Percentiles rank a stretch among this genome's conserved stretches.
Conservation (phyloP, 2,888 invertebrate genomes). For the Lamellibrachia satsuma region DNA sequence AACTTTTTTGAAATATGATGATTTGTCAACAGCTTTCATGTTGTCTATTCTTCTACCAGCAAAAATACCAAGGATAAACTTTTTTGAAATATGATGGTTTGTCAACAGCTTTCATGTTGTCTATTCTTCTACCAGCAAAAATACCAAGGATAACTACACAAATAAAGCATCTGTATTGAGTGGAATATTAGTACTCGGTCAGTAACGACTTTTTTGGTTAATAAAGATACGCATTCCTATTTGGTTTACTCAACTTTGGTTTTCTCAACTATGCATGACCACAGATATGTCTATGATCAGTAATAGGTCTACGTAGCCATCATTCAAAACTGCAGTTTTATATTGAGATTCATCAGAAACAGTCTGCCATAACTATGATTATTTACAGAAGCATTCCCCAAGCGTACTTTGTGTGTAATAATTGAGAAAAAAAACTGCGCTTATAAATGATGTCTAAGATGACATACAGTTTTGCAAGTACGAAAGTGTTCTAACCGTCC, state of each 20-base stretch:
- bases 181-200: not conserved
- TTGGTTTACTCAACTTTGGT: not conserved
- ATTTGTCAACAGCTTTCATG: not conserved
- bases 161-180: not conserved
- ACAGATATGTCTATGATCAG: not conserved
- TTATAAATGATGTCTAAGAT: not conserved
- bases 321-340: not conserved
- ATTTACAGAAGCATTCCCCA: not conserved
- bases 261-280: not conserved
- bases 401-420: not conserved
- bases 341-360: not conserved
- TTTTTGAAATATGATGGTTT: not conserved
- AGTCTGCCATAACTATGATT: not conserved
- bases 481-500: not conserved
- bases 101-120: not conserved
- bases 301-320: not conserved
- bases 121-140: not conserved
- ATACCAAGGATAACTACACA: not conserved
- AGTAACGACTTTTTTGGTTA: not conserved
- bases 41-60: not conserved
- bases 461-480: not conserved
- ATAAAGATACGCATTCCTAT: not conserved
- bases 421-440: not conserved
- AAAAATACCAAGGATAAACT: not conserved
- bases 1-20: not conserved